Base-by-base conservation (phyloP, 2,888 invertebrate species). In the Lochmaea capreae region DNA sequence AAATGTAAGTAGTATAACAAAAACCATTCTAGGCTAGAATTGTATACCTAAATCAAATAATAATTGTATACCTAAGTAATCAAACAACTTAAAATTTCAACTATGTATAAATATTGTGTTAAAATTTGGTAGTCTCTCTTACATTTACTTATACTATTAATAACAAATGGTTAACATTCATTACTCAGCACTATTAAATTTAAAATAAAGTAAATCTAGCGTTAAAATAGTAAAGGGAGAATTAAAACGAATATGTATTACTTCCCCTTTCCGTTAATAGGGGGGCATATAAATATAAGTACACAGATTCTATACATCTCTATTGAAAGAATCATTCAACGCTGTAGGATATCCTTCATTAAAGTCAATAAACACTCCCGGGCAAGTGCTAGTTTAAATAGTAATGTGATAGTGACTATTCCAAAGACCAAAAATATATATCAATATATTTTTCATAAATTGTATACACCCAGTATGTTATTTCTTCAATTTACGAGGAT, bases 301-400 rank as follows among this genome's bases (percentile, higher is more conserved):
- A 75, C 61, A 58, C 67, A 71, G 72, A 76, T 73, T 76, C 72
- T 74, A 76, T 72, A 76, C 76, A 76, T 61, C 65, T 70, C 72
- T 59, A 75, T 77, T 74, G 77, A 75, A 72, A 73, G 74, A 74
- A 77, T 75, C 77, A 75, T 77, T 76, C 72, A 74, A 76, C 73
- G 75, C 65, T 63, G 74, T 69, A 77, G 77, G 77, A 77, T 77
- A 77, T 77, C 77, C 77, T 77, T 71, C 66, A 77, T 77, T 77
- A 77, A 67, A 77, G 71, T 73, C 77, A 77, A 77, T 77, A 75
- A 77, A 75, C 77, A 73, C 71, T 77, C 67, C 73, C 76, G 68
- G 65, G 70, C 74, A 62, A 76, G 76, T 72, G 77, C 71, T 61
- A 71, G 68, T 73, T 71, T 61, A 71, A 65, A 77, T 69, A 65